Percentiles rank a stretch among this genome's conserved stretches.
Conservation (phyloP, 2,797 vertebrate species). For the Merluccius polli region DNA sequence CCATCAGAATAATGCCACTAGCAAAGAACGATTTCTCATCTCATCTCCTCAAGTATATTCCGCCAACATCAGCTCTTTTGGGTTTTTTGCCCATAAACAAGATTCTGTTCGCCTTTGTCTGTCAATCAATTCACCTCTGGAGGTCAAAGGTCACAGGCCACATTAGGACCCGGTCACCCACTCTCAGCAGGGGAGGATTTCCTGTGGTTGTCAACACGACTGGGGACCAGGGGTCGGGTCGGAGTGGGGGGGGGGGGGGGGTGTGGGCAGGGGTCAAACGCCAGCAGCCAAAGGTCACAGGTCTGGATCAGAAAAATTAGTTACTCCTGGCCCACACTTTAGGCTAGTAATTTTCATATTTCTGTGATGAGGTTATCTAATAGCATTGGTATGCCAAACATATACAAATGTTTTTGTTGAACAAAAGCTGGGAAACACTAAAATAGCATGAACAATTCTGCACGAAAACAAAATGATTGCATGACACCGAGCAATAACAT, state of each 20-base stretch:
- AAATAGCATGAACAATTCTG: background rate
- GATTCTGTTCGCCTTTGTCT: slow-evolving; percentile 33
- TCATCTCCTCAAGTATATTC: background rate
- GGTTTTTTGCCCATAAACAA: slow-evolving; percentile 18
- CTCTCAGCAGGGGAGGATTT: slow-evolving; percentile 50
- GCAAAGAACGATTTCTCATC: background rate
- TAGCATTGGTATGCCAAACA: background rate
- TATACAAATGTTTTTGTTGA: background rate
- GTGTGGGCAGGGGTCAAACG: slow-evolving; percentile 43
- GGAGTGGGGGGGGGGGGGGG: background rate
- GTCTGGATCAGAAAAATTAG: slow-evolving; percentile 36
- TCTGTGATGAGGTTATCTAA: background rate
- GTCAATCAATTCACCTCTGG: slow-evolving; percentile 43
- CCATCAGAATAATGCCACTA: background rate
- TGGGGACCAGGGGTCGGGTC: background rate
- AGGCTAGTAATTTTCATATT: slow-evolving; percentile 22
- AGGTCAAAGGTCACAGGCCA: slow-evolving; percentile 47
- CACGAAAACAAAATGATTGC: background rate
- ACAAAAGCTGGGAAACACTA: background rate
- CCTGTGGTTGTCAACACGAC: slow-evolving; percentile 45
- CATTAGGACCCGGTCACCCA: slow-evolving; percentile 37
- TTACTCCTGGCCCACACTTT: slow-evolving; percentile 35
- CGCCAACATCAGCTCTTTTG: background rate
- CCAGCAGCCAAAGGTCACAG: slow-evolving; percentile 38
- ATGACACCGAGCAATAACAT: background rate